These are phyloP conservation scores for Galemys pyrenaicus DNA, from an alignment of 2,113 vertebrate species.

Conservation along the genomic window DNA sequence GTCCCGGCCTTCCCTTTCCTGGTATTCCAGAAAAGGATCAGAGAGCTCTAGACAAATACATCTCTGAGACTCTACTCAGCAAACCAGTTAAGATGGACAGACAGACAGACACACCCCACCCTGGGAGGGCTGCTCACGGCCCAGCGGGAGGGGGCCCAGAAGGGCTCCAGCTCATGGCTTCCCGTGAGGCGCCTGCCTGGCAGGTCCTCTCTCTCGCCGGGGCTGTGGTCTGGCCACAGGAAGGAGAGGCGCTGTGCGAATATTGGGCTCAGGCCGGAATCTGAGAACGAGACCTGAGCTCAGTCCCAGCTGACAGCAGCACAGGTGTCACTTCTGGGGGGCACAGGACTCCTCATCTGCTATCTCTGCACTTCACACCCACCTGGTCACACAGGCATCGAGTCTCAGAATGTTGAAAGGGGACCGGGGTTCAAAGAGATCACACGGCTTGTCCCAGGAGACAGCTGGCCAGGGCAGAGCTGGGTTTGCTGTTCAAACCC, in stretches of 20 bases:
- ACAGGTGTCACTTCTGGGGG: accelerated
- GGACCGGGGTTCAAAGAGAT: background rate
- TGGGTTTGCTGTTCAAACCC: background rate
- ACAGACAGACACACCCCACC: background rate
- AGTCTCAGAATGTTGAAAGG: background rate
- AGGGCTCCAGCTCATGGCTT: background rate
- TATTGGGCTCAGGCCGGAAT: background rate
- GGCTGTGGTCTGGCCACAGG: background rate
- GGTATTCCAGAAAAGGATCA: background rate
- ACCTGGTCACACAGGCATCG: background rate
- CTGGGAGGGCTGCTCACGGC: no score
- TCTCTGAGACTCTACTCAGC: background rate
- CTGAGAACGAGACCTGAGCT: background rate
- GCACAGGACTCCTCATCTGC: accelerated
- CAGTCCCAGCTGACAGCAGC: background rate
- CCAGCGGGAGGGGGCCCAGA: no score
- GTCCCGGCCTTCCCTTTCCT: background rate
- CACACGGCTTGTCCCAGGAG: background rate
- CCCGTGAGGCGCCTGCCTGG: accelerated
- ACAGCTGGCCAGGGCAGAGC: background rate
- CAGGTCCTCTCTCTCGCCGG: background rate
- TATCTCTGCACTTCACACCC: background rate
- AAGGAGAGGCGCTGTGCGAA: background rate
- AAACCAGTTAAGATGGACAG: background rate
- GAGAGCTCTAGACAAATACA: background rate